Conservation (phyloP, 2,888 invertebrate genomes). For the Hemithea aestivaria region DNA sequence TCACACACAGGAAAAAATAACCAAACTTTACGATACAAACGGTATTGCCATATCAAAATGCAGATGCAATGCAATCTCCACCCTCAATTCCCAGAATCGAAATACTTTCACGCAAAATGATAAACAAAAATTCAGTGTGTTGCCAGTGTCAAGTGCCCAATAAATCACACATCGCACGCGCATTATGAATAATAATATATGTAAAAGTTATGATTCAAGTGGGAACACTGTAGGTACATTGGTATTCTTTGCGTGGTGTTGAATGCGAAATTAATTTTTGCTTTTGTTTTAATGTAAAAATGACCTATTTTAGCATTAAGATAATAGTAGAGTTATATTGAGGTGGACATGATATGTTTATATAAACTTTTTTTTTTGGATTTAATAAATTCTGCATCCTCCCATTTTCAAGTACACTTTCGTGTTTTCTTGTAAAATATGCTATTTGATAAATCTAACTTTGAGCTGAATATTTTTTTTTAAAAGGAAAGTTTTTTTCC, state of each 20-base stretch:
- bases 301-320: constrained; percentile 13
- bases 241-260: constrained; percentile 18
- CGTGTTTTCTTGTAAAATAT: too few species aligned
- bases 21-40: neutral
- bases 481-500: too few species aligned
- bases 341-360: too few species aligned
- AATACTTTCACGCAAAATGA: constrained; percentile 34
- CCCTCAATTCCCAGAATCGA: constrained; percentile 21
- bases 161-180: constrained; percentile 36
- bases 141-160: constrained; percentile 34
- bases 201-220: constrained; percentile 30
- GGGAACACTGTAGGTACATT: constrained; percentile 19
- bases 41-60: constrained; percentile 15
- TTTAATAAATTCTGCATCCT: too few species aligned
- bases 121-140: constrained; percentile 31
- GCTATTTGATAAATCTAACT: too few species aligned
- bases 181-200: constrained; percentile 32
- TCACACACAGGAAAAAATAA: too few species aligned
- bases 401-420: too few species aligned
- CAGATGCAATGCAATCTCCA: constrained; percentile 23
- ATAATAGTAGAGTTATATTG: too few species aligned
- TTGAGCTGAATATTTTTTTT: too few species aligned
- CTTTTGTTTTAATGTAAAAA: constrained; percentile 10
- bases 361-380: too few species aligned
- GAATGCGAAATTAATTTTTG: constrained; percentile 17